Evolutionary conservation across 2,888 invertebrate species (phyloP).

Genomic region (Lagria hirta): DNA sequence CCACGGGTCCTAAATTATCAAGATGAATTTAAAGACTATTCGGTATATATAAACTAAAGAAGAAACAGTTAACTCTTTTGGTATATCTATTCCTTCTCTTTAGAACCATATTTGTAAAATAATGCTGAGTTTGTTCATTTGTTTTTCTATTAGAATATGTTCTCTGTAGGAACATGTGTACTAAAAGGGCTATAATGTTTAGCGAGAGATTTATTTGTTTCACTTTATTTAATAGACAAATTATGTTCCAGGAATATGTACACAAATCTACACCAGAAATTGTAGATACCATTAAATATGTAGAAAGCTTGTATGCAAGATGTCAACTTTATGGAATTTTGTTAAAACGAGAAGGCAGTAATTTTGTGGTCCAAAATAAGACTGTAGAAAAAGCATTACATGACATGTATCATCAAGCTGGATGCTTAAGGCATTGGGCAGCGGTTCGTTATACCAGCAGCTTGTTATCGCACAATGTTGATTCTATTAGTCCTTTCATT

Average conservation of each 20-base stretch:
- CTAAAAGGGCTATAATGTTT: no score
- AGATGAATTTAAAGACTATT: slow-evolving; percentile 60
- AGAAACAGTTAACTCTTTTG: slow-evolving; percentile 4
- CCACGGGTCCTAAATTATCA: slow-evolving; percentile 76
- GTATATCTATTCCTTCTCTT: slow-evolving; percentile 6
- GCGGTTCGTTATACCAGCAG: slow-evolving; percentile 95
- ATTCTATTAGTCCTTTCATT: slow-evolving; percentile 97
- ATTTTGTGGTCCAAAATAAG: slow-evolving; percentile 68
- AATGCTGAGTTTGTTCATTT: no score
- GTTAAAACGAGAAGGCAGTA: slow-evolving; percentile 75
- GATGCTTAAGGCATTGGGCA: slow-evolving; percentile 84
- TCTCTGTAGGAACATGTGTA: no score
- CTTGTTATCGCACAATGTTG: slow-evolving; percentile 89
- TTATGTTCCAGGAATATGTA: slow-evolving; percentile 58
- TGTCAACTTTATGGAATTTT: slow-evolving; percentile 84
- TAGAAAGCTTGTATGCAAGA: slow-evolving; percentile 75
- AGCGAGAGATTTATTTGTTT: no score
- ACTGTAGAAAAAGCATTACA: slow-evolving; percentile 71
- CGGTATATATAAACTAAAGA: slow-evolving; percentile 33
- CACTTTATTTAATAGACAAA: slow-evolving; percentile 2
- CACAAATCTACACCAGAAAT: slow-evolving; percentile 73
- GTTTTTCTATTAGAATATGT: no score
- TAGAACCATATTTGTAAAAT: no score
- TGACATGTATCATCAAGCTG: slow-evolving; percentile 78
- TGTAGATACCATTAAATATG: slow-evolving; percentile 67